phyloP scores from a whole-genome alignment of 2,888 invertebrate genomes.

The Thera britannica region DNA sequence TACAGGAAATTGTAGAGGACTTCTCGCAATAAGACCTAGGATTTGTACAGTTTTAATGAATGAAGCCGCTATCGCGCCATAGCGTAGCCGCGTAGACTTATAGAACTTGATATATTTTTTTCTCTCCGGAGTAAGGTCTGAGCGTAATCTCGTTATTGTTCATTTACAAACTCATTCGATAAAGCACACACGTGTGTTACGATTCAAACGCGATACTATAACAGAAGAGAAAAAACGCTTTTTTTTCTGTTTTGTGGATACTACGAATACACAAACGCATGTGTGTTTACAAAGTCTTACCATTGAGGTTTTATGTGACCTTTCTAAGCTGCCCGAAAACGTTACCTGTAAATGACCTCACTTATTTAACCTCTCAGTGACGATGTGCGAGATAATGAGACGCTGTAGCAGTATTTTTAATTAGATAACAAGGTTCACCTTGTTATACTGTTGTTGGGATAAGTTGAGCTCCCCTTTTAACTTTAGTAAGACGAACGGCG shows the following conservation, averaged over 20 bases:
- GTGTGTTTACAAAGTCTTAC: no score
- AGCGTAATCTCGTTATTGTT: conserved; percentile 39
- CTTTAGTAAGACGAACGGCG: conserved; percentile 9
- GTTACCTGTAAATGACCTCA: conserved; percentile 22
- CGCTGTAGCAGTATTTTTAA: conserved; percentile 24
- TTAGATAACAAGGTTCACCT: conserved; percentile 18
- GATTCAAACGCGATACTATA: no score
- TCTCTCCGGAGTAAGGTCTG: neutral
- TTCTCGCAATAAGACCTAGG: no score
- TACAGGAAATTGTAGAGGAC: no score
- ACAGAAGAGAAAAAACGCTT: no score
- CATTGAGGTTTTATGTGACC: no score
- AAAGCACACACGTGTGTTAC: no score
- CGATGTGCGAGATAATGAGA: conserved; percentile 23
- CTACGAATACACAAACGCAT: no score
- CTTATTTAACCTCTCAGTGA: conserved; percentile 11
- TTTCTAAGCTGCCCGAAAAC: conserved; percentile 22
- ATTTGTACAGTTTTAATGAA: neutral
- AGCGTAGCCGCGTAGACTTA: neutral
- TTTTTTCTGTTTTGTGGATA: no score
- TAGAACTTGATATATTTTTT: neutral
- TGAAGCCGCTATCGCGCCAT: neutral
- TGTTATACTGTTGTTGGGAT: conserved; percentile 17
- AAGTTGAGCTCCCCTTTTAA: conserved; percentile 15
- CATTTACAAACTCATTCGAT: conserved; percentile 62